These are phyloP conservation scores for Chymomyza amoena DNA, from an alignment of 2,888 invertebrate species.

Conservation along the genomic window DNA sequence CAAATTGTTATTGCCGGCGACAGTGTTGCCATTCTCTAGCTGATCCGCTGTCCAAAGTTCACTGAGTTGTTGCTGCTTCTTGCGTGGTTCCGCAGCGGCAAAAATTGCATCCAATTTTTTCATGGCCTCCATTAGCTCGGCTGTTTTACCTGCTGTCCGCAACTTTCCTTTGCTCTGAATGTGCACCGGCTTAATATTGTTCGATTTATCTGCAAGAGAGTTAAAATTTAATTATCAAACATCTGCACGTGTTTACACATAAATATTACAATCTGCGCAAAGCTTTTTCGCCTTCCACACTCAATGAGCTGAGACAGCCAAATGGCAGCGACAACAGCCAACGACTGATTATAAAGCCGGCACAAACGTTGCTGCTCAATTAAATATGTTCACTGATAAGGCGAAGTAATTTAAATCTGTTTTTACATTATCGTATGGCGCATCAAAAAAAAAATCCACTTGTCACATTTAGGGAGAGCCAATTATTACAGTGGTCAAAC, in stretches of 20 bases:
- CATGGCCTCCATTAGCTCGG: slow-evolving; percentile 75
- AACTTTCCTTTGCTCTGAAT: background rate
- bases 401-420: background rate
- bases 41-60: slow-evolving; percentile 40
- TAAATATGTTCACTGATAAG: background rate
- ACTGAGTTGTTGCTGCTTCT: slow-evolving; percentile 40
- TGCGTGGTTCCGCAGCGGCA: slow-evolving; percentile 60
- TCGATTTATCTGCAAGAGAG: slow-evolving; percentile 43
- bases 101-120: slow-evolving; percentile 74
- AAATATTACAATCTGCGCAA: background rate
- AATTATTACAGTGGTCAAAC: too few relatives aligned
- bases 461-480: too few relatives aligned
- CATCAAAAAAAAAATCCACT: too few relatives aligned
- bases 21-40: background rate
- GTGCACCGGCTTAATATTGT: background rate
- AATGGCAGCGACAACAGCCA: background rate
- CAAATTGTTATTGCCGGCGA: slow-evolving; percentile 15
- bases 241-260: slow-evolving; percentile 8
- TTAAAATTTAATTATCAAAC: background rate
- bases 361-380: background rate
- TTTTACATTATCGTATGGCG: too few relatives aligned
- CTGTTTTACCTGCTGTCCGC: slow-evolving; percentile 55
- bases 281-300: background rate
- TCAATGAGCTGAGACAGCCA: background rate
- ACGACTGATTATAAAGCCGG: background rate